Base-by-base conservation (phyloP, 1,140 invertebrate genomes). In the Camponotus vicinus region DNA sequence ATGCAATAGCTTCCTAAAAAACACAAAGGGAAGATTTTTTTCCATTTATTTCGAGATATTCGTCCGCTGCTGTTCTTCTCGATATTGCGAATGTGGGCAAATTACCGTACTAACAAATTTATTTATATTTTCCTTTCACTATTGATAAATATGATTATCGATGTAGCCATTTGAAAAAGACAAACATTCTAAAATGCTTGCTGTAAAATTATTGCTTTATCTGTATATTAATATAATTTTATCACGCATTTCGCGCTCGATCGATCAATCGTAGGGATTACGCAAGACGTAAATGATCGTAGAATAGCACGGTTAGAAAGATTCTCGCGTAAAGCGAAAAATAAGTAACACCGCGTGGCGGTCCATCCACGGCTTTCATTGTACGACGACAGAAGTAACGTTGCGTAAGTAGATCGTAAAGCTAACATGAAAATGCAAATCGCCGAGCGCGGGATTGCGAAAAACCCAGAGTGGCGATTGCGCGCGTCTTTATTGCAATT, bases 341-440 rank as follows among this genome's bases (percentile, higher is more conserved):
- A 75, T 75, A 83, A 83, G 55, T 61, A 49, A 75, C 40, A 49
- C 27, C 37, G 59, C 63, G 59, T n/a, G 21, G 27, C 37, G 52
- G 42, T 18, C 18, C 61, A 52, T 79, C 52, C 34, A 32, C 21
- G 32, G 15, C 40, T 85, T 52, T 77, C 76, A 85, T 52, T 59
- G 75, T 67, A 37, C 57, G 13, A n/a, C 86, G 66, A 37, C 52
- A 64, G 59, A 49, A 42, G 45, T 18, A 59, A 37, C 49, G 73
- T 88, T 88, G 88, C 88, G 32, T 88, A 88, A 89, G 66, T 80
- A 55, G 34, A 55, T 67, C 67, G 75, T 76, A 86, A 89, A 89
- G 79, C 61, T 57, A 85, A 69, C 82, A 67, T 79, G 69, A 67
- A 86, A 67, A 86, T 77, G 87, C 57, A 88, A 89, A 86, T 82